phyloP scores from a whole-genome alignment of 2,888 invertebrate species.

The Electrophaes corylata region DNA sequence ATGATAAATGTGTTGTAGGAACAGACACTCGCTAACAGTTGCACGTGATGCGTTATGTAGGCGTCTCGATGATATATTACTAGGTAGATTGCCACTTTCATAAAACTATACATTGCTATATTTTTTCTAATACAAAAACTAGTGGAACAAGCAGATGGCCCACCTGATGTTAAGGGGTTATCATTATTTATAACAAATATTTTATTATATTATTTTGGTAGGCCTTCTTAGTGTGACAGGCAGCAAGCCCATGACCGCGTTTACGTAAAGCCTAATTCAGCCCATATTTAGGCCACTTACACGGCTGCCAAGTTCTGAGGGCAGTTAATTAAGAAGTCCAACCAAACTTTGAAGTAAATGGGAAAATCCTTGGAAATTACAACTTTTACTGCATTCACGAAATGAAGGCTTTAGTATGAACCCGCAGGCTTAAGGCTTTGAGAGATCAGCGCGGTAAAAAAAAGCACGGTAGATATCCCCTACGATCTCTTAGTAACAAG shows the following conservation, averaged over 20 bases:
- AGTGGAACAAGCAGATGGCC: too few relatives aligned
- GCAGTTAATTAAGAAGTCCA: neutral
- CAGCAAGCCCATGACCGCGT: too few relatives aligned
- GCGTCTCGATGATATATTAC: slow-evolving; percentile 14
- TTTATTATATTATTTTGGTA: too few relatives aligned
- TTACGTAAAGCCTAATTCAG: neutral
- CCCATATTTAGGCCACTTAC: neutral
- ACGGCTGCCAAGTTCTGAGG: slow-evolving; percentile 2
- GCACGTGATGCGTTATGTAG: slow-evolving; percentile 8
- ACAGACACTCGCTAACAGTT: slow-evolving; percentile 18
- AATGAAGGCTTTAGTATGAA: neutral
- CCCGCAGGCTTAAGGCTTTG: neutral
- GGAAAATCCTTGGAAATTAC: neutral
- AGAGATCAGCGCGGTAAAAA: neutral
- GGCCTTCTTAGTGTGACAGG: too few relatives aligned
- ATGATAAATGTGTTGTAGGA: neutral
- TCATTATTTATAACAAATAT: too few relatives aligned
- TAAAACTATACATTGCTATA: neutral
- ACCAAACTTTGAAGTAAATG: neutral
- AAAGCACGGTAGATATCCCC: too few relatives aligned
- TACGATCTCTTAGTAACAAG: too few relatives aligned
- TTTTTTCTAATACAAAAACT: too few relatives aligned
- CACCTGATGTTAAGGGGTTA: too few relatives aligned
- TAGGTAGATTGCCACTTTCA: slow-evolving; percentile 7
- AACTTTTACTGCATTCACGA: neutral